Evolutionary conservation across 1,140 invertebrate genomes (phyloP), one percentile per base, ranked within the genome.

Genomic region (Gonatopus flavifemur): DNA sequence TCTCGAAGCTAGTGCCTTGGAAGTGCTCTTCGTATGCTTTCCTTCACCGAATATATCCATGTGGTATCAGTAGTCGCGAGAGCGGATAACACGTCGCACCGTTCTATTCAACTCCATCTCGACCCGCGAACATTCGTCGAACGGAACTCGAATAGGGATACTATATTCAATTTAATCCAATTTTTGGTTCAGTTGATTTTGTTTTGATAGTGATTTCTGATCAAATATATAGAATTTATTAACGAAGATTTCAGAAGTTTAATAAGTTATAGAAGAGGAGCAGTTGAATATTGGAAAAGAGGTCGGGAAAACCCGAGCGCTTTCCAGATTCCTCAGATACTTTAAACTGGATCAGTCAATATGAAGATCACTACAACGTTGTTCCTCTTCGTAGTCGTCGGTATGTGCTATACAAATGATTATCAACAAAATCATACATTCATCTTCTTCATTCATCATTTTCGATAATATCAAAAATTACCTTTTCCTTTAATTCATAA

Each of bases 361-460:
- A 74, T 76, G 75, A 77, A 76, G 57, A 69, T 76, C 37, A 62
- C 60, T 28, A 64, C 66, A 19, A 75, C 66, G 20, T 57, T 70
- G 35, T 73, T 75, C 35, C 60, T 76, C 20, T 70, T 75, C 47
- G 65, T 76, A 15, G 63, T 74, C 15, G 64, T 74, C 49, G 74
- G 74, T 76, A 66, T 40, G 74, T 74, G 60, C 35, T 37, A 42
- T 15, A 30, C 18, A 56, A 51, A 37, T 31, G n/a, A n/a, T 20
- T 39, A 51, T 38, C 20, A 15, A 10, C 30, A 46, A 39, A 47
- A 32, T 21, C 16, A n/a, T 24, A 16, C 25, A 28, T 8, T 3
- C 22, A 20, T 15, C 42, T 56, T 42, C 15, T 3, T 42, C 20
- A 33, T 8, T 28, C 12, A n/a, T 39, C 15, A 49, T 35, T 22